phyloP scores from a whole-genome alignment of 2,888 invertebrate species.

The Nephrotoma flavescens region DNA sequence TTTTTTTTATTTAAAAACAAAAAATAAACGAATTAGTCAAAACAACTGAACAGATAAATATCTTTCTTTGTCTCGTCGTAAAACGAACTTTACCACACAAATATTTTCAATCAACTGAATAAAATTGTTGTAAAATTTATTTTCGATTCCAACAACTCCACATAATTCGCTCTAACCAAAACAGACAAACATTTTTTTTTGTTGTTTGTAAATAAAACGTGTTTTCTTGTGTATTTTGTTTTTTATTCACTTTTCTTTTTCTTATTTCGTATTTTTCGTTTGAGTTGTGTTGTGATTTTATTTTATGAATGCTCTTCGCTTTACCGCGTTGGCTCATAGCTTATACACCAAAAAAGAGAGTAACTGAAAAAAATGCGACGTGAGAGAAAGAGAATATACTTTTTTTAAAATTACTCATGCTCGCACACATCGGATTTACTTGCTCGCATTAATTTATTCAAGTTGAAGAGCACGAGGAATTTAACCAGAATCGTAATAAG shows the following conservation, averaged over 20 bases:
- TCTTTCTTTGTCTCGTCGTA: not conserved
- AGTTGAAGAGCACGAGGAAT: not conserved
- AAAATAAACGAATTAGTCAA: not conserved
- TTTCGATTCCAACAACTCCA: not conserved
- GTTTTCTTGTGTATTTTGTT: not conserved
- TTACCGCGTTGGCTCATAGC: not conserved
- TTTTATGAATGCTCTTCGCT: not conserved
- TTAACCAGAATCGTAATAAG: not conserved
- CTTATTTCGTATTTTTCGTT: not conserved
- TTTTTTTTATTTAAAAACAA: not conserved
- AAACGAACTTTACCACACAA: not conserved
- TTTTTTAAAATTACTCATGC: not conserved
- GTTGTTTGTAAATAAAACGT: not conserved
- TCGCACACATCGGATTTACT: not conserved
- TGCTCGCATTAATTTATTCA: not conserved
- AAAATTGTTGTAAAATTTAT: not conserved
- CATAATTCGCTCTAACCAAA: not conserved
- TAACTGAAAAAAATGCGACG: not conserved
- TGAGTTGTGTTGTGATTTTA: too few relatives aligned
- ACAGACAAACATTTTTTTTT: not conserved
- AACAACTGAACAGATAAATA: not conserved
- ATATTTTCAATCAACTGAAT: not conserved
- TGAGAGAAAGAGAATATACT: not conserved
- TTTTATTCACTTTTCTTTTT: not conserved
- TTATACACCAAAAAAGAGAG: not conserved